Evolutionary conservation across 2,888 invertebrate genomes (phyloP).

Genomic region (Onthophagus sagittarius): DNA sequence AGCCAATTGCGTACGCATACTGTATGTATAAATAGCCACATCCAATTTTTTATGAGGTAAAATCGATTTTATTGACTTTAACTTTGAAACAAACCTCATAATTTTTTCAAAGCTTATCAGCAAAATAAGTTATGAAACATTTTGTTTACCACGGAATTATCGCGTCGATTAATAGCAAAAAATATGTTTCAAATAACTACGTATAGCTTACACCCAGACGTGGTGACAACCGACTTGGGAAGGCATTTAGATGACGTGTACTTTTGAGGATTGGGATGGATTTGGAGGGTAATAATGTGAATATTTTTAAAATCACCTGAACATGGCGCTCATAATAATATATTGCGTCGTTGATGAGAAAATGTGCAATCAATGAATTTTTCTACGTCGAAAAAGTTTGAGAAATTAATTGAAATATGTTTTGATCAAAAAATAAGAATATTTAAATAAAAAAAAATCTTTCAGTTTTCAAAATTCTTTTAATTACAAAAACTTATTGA

Average conservation of each 20-base stretch:
- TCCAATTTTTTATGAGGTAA: no score
- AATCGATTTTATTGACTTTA: constrained; percentile 70
- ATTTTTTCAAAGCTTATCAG: constrained; percentile 61
- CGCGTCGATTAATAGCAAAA: constrained; percentile 48
- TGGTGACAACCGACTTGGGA: constrained; percentile 70
- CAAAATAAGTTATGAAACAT: constrained; percentile 79
- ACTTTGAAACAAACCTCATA: constrained; percentile 66
- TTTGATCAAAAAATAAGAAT: constrained; percentile 47
- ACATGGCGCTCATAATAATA: constrained; percentile 71
- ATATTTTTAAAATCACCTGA: constrained; percentile 59
- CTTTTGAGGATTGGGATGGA: constrained; percentile 50
- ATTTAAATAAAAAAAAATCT: not conserved
- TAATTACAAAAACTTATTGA: not conserved
- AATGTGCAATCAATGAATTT: constrained; percentile 54
- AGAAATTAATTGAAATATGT: constrained; percentile 55
- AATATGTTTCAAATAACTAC: constrained; percentile 51
- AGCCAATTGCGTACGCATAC: no score
- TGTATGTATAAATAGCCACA: no score
- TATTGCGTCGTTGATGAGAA: constrained; percentile 68
- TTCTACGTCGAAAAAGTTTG: constrained; percentile 59
- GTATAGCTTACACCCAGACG: constrained; percentile 70
- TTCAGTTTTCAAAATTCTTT: not conserved
- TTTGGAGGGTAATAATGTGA: constrained; percentile 43
- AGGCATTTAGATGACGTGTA: constrained; percentile 55
- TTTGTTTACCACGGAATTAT: constrained; percentile 67